Evolutionary conservation across 2,113 vertebrate species (phyloP), one percentile per base, ranked within the genome.

Genomic region (Hemichromis elongatus): DNA sequence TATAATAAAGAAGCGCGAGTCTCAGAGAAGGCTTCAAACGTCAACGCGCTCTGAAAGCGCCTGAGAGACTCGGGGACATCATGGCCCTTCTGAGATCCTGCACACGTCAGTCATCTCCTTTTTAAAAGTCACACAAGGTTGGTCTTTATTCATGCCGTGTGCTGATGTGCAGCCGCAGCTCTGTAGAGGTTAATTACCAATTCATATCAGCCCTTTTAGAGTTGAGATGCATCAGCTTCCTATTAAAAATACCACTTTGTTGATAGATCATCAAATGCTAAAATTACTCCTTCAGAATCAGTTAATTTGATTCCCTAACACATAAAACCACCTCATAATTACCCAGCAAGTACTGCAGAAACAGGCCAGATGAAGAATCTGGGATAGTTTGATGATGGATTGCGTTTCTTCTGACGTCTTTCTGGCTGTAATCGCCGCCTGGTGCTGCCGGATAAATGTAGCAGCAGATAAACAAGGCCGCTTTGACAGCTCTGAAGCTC

Each of bases 81-180:
- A 2, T n/a, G 13, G 11, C 54, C 80, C 88, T 70, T 40, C 54
- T 3, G 78, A 85, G 82, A 18, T 33, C 35, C 57, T 33, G 33
- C 77, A n/a, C 45, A 81, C 7, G 54, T 86, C 90, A 82, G 35
- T 88, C 80, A 79, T 85, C 77, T 35, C 78, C n/a, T 73, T 12
- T 82, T 84, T 55, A 88, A 56, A 90, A 84, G 87, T 90, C 89
- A 86, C 80, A 35, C 85, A 82, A 78, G 85, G 81, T 90, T 68
- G 26, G 80, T 57, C 73, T 80, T 80, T 73, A 90, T 90, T 89
- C 80, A 78, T 53, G 79, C 54, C 2, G 26, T 37, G 61, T 57
- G 81, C 75, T 19, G 56, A 13, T 7, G 81, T 56, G 68, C 45
- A 75, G 70, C 26, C 45, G 4, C 18, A 5, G n/a, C 10, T 81